phyloP scores from a whole-genome alignment of 2,888 invertebrate species.

The Teinopalpus imperialis region DNA sequence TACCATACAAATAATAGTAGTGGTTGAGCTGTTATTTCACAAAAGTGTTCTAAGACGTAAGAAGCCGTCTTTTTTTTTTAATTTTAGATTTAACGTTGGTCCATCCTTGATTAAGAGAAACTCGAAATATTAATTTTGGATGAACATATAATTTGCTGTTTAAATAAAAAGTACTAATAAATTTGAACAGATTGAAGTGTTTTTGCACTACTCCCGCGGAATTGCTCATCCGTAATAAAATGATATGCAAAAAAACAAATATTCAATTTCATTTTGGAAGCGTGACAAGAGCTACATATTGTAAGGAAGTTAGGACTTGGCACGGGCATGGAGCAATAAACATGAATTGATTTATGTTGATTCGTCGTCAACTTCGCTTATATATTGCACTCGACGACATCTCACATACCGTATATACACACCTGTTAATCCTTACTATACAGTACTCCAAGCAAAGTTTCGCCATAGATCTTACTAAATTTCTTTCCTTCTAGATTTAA shows the following conservation, averaged over 20 bases:
- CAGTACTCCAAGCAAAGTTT: too few relatives aligned
- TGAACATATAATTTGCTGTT: too few relatives aligned
- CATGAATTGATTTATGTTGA: slow-evolving; percentile 30
- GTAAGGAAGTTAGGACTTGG: slow-evolving; percentile 47
- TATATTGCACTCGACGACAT: slow-evolving; percentile 13
- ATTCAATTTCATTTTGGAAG: slow-evolving; percentile 40
- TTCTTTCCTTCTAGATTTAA: too few relatives aligned
- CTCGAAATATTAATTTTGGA: too few relatives aligned
- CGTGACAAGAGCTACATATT: slow-evolving; percentile 44
- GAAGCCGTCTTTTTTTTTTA: too few relatives aligned
- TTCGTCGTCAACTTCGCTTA: slow-evolving; percentile 17
- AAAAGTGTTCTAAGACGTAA: too few relatives aligned
- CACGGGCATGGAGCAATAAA: slow-evolving; percentile 43
- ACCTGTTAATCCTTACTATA: background rate
- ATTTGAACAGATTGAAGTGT: slow-evolving; percentile 18
- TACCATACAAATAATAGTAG: too few relatives aligned
- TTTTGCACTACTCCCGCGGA: slow-evolving; percentile 22
- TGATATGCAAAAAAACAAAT: slow-evolving; percentile 19
- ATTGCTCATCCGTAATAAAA: slow-evolving; percentile 18
- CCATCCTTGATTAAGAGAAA: too few relatives aligned
- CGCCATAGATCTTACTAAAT: too few relatives aligned
- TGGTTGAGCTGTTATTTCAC: too few relatives aligned
- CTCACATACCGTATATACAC: slow-evolving; percentile 1
- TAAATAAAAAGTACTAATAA: slow-evolving; percentile 4
- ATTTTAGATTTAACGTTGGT: too few relatives aligned